Evolutionary conservation across 2,888 invertebrate species (phyloP).

Genomic region (Apoda limacodes): DNA sequence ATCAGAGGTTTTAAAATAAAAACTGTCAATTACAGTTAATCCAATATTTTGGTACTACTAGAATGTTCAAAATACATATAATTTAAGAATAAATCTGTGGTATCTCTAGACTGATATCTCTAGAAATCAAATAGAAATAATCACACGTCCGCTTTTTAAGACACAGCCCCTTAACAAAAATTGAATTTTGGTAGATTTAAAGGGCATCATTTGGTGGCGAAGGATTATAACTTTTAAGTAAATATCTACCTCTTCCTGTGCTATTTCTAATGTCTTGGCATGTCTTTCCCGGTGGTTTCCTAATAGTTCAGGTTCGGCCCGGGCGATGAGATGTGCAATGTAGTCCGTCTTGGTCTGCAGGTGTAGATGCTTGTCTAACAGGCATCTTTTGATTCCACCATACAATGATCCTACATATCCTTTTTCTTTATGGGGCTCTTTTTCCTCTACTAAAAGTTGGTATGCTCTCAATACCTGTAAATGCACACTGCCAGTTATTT

Average conservation of each 20-base stretch:
- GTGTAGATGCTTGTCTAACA: conserved; percentile 89
- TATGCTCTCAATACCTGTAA: conserved; percentile 80
- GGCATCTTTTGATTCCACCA: conserved; percentile 87
- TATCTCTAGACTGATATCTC: too few species aligned
- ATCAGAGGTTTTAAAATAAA: too few species aligned
- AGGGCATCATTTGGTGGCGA: not conserved
- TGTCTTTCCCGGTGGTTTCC: conserved; percentile 91
- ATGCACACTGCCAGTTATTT: conserved; percentile 1
- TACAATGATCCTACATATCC: conserved; percentile 90
- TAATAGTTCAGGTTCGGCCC: conserved; percentile 92
- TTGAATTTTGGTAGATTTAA: not conserved
- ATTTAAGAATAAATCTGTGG: too few species aligned
- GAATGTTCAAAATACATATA: too few species aligned
- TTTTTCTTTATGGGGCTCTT: conserved; percentile 86
- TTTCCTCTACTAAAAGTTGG: conserved; percentile 86
- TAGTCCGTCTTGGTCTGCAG: conserved; percentile 89
- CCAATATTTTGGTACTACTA: too few species aligned
- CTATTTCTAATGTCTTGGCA: conserved; percentile 96
- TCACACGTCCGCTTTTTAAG: too few species aligned
- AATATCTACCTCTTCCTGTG: conserved; percentile 84
- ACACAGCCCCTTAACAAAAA: too few species aligned
- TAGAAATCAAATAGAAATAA: too few species aligned
- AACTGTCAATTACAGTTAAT: too few species aligned
- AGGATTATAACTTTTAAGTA: too few species aligned
- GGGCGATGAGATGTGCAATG: conserved; percentile 86